Evolutionary conservation across 2,888 invertebrate species (phyloP).

Genomic region (Dioctria rufipes): DNA sequence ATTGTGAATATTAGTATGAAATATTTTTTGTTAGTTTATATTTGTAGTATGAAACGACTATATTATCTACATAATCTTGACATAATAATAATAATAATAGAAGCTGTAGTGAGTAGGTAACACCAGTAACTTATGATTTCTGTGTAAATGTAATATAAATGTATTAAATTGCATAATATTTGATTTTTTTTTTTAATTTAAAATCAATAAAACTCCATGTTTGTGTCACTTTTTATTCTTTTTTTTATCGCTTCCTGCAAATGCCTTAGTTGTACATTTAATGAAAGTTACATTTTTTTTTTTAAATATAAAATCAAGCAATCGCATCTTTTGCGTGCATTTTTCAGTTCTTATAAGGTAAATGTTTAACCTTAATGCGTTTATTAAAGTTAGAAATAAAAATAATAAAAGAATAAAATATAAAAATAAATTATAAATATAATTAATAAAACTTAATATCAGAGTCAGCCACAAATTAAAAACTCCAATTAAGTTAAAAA

Average conservation of each 20-base stretch:
- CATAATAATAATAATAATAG: too few relatives aligned
- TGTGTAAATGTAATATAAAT: neutral
- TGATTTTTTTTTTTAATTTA: too few relatives aligned
- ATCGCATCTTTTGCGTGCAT: slow-evolving; percentile 58
- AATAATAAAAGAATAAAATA: slow-evolving; percentile 24
- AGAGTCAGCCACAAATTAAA: slow-evolving; percentile 66
- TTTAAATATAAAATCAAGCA: slow-evolving; percentile 60
- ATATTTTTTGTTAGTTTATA: neutral
- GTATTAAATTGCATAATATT: too few relatives aligned
- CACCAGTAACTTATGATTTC: slow-evolving; percentile 23
- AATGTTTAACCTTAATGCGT: slow-evolving; percentile 42
- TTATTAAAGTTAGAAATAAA: slow-evolving; percentile 11
- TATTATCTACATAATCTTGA: too few relatives aligned
- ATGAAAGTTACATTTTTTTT: neutral
- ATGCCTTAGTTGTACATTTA: neutral
- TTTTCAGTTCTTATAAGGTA: neutral
- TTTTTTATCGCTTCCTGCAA: neutral
- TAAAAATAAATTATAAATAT: slow-evolving; percentile 15
- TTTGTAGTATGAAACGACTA: slow-evolving; percentile 1
- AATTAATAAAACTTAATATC: neutral
- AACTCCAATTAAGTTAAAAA: slow-evolving; percentile 21
- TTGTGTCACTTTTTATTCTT: too few relatives aligned
- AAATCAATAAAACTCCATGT: too few relatives aligned
- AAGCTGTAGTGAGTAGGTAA: neutral
- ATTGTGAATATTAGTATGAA: neutral